These are phyloP conservation scores for Drosophila melanica DNA, from an alignment of 1,140 invertebrate genomes.

Conservation along the genomic window DNA sequence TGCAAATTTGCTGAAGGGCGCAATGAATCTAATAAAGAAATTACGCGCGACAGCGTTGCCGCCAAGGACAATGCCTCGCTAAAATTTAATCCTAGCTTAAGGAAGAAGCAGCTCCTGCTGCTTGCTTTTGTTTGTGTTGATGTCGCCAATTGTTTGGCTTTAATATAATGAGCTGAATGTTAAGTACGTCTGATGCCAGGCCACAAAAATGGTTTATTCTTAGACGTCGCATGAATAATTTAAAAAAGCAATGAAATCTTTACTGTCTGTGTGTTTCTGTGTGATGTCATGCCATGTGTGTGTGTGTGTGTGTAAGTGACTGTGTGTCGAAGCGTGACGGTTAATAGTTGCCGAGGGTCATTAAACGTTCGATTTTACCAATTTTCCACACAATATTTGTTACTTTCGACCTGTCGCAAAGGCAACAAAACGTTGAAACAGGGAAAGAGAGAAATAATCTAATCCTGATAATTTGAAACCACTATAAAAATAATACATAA, in stretches of 20 bases:
- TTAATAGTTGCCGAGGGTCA: conserved; percentile 30
- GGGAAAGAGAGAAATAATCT: too few species aligned
- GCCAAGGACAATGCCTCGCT: conserved; percentile 55
- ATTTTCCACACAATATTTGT: conserved; percentile 50
- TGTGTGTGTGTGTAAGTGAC: conserved; percentile 32
- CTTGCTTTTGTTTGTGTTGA: conserved; percentile 29
- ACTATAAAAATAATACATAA: too few species aligned
- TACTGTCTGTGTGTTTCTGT: conserved; percentile 26
- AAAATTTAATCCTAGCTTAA: conserved; percentile 50
- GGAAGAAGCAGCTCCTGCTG: conserved; percentile 5
- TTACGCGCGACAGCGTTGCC: conserved; percentile 64
- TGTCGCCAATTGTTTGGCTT: conserved; percentile 66
- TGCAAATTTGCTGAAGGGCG: conserved; percentile 44
- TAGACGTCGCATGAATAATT: conserved; percentile 71
- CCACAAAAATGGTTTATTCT: conserved; percentile 67
- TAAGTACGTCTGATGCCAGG: conserved; percentile 60
- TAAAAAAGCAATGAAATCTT: conserved; percentile 40
- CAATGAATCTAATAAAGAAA: conserved; percentile 81
- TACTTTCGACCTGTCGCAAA: conserved; percentile 12
- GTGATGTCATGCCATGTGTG: conserved; percentile 38
- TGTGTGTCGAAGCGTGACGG: conserved; percentile 33
- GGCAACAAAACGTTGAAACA: conserved; percentile 7
- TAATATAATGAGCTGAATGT: conserved; percentile 78
- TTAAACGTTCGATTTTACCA: conserved; percentile 50
- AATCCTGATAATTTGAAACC: too few species aligned